These are phyloP conservation scores for Caradrina clavipalpis DNA, from an alignment of 2,888 invertebrate species.

Conservation along the genomic window DNA sequence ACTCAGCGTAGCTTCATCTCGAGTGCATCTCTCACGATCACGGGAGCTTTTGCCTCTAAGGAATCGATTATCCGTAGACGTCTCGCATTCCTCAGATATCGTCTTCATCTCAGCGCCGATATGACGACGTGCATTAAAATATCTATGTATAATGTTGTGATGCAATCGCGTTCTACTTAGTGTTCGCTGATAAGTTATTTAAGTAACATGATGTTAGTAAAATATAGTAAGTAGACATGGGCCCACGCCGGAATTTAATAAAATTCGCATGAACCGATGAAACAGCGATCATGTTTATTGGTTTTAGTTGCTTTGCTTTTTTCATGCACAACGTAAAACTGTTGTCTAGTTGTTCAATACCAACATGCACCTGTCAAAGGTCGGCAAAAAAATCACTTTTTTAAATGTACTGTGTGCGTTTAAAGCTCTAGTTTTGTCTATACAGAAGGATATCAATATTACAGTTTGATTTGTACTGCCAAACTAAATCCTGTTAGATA, in stretches of 20 bases:
- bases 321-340: not conserved
- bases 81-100: constrained; percentile 79
- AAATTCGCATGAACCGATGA: not conserved
- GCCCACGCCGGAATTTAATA: not conserved
- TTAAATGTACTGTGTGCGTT: not conserved
- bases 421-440: not conserved
- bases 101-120: constrained; percentile 73
- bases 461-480: not conserved
- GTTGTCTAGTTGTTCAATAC: not conserved
- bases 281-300: not conserved
- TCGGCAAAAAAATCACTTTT: not conserved
- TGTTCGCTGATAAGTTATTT: constrained; percentile 26
- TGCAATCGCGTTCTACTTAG: constrained; percentile 42
- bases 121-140: constrained; percentile 74
- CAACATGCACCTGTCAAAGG: not conserved
- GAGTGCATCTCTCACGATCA: constrained; percentile 77
- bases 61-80: constrained; percentile 81
- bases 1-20: constrained; percentile 71
- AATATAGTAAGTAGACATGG: not conserved
- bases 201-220: not conserved
- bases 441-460: not conserved
- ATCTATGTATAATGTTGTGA: constrained; percentile 58
- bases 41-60: constrained; percentile 74
- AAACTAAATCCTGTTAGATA: not conserved
- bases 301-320: not conserved